phyloP scores from a whole-genome alignment of 30 jellyfish, hydroid and myxozoan species.

The Nemopilema nomurai region DNA sequence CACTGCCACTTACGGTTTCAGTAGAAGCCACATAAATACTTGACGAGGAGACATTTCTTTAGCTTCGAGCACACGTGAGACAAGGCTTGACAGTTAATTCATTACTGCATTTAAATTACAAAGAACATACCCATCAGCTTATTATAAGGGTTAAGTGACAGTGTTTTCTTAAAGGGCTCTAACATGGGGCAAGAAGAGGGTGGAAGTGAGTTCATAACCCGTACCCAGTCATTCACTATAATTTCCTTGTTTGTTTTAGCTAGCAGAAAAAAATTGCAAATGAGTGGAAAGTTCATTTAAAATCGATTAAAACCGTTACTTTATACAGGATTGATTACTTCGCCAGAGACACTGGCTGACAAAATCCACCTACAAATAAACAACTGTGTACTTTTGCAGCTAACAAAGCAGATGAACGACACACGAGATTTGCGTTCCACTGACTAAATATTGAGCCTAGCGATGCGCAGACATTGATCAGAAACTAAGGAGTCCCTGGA shows the following conservation, averaged over 20 bases:
- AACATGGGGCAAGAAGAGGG: too few species aligned
- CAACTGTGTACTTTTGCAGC: neutral
- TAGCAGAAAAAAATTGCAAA: neutral
- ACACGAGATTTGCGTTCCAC: neutral
- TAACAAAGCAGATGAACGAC: neutral
- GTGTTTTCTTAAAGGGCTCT: too few species aligned
- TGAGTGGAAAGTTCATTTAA: neutral
- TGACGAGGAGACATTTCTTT: neutral
- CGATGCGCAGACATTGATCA: neutral
- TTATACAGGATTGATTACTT: neutral
- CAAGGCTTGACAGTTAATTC: neutral
- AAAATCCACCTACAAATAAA: neutral
- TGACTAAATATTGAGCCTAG: neutral
- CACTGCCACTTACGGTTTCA: neutral
- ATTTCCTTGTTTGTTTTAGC: too few species aligned
- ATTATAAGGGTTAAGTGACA: too few species aligned
- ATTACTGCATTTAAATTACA: neutral
- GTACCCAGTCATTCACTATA: too few species aligned
- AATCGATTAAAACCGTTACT: neutral
- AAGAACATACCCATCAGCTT: neutral
- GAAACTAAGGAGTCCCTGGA: too few species aligned
- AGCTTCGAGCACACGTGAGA: neutral
- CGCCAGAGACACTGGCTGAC: neutral
- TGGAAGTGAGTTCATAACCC: too few species aligned
- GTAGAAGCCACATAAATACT: neutral